phyloP scores from a whole-genome alignment of 2,797 vertebrate genomes.

The Protonibea diacanthus region DNA sequence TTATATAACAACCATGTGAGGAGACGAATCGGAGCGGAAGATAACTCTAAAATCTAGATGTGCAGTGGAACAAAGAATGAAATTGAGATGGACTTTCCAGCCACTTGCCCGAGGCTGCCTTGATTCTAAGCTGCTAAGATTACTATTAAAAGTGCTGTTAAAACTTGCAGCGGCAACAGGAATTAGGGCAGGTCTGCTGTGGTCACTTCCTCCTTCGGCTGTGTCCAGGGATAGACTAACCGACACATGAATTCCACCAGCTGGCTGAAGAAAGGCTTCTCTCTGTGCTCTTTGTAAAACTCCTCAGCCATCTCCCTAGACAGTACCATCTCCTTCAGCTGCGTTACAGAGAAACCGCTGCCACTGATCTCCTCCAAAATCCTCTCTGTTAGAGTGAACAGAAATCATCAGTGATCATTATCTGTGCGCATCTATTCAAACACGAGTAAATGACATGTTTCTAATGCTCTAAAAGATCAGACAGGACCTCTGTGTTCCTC shows the following conservation, averaged over 20 bases:
- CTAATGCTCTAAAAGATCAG: background rate
- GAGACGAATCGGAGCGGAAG: constrained; percentile 69
- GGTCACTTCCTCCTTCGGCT: constrained; percentile 19
- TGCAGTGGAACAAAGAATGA: constrained; percentile 55
- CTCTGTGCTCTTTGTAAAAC: constrained; percentile 89
- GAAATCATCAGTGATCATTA: background rate
- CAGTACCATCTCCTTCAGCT: constrained; percentile 85
- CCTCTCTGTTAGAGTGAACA: constrained; percentile 75
- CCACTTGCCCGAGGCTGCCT: constrained; percentile 54
- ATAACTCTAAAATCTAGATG: constrained; percentile 56
- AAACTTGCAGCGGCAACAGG: constrained; percentile 39
- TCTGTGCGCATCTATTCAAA: background rate
- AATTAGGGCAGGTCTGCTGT: constrained; percentile 37
- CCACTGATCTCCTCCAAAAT: constrained; percentile 86
- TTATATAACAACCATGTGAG: constrained; percentile 65
- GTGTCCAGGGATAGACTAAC: constrained; percentile 81
- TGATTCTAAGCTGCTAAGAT: constrained; percentile 59
- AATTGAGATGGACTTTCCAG: constrained; percentile 63
- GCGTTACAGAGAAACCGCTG: constrained; percentile 86
- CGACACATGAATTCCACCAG: constrained; percentile 88
- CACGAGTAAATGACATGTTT: background rate
- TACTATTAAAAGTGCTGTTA: constrained; percentile 55
- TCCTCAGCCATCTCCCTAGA: constrained; percentile 84
- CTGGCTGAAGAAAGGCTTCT: constrained; percentile 88
- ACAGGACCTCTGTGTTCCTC: constrained; percentile 86